phyloP scores from a whole-genome alignment of 2,113 vertebrate species.

The Pitta sordida region DNA sequence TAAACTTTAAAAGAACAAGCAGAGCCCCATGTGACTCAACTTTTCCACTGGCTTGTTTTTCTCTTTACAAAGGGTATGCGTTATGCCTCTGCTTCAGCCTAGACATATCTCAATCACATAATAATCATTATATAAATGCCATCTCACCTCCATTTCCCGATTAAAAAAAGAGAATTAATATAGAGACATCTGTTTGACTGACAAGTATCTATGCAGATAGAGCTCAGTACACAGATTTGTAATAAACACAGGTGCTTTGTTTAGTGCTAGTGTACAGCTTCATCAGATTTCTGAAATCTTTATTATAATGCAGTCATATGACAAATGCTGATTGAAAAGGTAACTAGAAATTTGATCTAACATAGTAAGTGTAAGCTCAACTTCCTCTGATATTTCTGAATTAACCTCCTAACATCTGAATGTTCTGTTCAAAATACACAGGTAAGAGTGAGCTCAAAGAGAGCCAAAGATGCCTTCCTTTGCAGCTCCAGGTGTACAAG shows the following conservation, averaged over 20 bases:
- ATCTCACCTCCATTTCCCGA: constrained; percentile 31
- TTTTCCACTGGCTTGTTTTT: background rate
- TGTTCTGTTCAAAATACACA: constrained; percentile 26
- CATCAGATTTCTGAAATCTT: constrained; percentile 39
- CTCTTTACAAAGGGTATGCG: background rate
- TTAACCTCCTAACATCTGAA: constrained; percentile 2
- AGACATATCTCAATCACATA: constrained; percentile 36
- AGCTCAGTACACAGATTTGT: constrained; percentile 9
- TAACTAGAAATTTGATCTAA: constrained; percentile 61
- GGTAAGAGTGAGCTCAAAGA: background rate
- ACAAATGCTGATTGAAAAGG: constrained; percentile 60
- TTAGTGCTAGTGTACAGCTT: constrained; percentile 36
- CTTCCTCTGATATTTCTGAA: constrained; percentile 64
- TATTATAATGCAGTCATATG: constrained; percentile 20
- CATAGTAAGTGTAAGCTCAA: constrained; percentile 55
- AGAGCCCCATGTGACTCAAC: background rate
- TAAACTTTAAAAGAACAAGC: background rate
- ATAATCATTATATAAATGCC: constrained; percentile 26
- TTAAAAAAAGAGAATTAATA: constrained; percentile 51
- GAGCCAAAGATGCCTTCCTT: background rate
- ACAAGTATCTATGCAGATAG: constrained; percentile 33
- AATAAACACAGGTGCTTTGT: constrained; percentile 37
- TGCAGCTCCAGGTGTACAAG: background rate
- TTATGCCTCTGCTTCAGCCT: background rate
- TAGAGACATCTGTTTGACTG: constrained; percentile 35